Conservation (phyloP, 2,888 invertebrate genomes). For the Stratiomys singularior region DNA sequence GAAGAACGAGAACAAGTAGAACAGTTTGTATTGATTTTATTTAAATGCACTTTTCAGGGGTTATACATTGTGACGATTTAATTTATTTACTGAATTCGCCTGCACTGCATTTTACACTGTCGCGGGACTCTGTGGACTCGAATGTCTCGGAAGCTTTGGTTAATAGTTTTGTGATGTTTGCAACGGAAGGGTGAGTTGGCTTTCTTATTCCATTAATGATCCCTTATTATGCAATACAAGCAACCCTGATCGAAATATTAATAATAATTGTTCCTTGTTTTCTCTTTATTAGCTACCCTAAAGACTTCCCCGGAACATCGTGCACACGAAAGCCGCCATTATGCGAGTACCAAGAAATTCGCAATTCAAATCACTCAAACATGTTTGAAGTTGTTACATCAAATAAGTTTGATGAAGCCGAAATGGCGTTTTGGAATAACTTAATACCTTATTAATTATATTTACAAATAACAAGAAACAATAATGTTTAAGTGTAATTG, state of each 20-base stretch:
- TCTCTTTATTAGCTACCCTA: constrained; percentile 40
- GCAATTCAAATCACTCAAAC: constrained; percentile 52
- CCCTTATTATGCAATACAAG: too few relatives aligned
- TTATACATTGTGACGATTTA: constrained; percentile 69
- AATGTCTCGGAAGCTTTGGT: constrained; percentile 63
- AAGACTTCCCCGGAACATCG: background rate
- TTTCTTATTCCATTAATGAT: too few relatives aligned
- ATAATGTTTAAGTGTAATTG: background rate
- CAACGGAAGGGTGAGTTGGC: constrained; percentile 64
- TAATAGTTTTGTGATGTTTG: constrained; percentile 67
- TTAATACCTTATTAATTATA: constrained; percentile 14
- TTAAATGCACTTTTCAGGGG: constrained; percentile 50
- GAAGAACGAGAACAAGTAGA: background rate
- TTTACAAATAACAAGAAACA: background rate
- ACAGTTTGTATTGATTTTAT: background rate
- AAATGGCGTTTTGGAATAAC: constrained; percentile 58
- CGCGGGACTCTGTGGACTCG: constrained; percentile 59
- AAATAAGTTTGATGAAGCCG: constrained; percentile 56
- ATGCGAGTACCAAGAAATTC: constrained; percentile 61
- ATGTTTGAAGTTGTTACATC: constrained; percentile 54
- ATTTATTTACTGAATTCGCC: constrained; percentile 67
- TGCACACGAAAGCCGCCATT: constrained; percentile 51
- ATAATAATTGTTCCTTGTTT: too few relatives aligned
- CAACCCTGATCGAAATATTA: background rate
- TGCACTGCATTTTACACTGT: constrained; percentile 63